Evolutionary conservation across 2,797 vertebrate species (phyloP).

Genomic region (Diglossa cyanea): DNA sequence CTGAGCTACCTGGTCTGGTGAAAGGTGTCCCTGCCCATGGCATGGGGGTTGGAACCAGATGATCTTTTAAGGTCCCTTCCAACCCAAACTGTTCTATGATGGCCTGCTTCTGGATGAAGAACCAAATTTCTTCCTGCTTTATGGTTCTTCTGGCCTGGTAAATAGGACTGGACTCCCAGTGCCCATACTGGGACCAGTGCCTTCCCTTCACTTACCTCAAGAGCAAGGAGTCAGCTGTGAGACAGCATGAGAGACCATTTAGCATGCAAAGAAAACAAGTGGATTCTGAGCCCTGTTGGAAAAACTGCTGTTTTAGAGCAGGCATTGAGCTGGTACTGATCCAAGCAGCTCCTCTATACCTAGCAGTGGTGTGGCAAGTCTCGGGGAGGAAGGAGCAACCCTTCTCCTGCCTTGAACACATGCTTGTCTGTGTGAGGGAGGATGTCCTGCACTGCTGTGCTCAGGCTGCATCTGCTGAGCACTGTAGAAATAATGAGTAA

Average conservation of each 20-base stretch:
- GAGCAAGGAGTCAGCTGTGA: background rate
- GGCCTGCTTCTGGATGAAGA: background rate
- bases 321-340: background rate
- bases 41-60: background rate
- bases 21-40: background rate
- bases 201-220: background rate
- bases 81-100: background rate
- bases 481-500: background rate
- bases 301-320: background rate
- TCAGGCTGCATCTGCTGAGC: background rate
- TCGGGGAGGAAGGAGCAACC: rapidly evolving
- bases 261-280: background rate
- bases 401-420: rapidly evolving
- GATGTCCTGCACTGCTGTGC: background rate
- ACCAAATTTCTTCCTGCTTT: background rate
- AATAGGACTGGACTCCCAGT: background rate
- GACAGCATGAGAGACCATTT: background rate
- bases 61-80: background rate
- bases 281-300: background rate
- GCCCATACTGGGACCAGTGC: background rate
- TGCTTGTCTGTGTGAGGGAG: background rate
- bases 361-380: rapidly evolving
- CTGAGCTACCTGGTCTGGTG: background rate
- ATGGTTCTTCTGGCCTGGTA: background rate
- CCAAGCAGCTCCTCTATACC: background rate